A percentile compares a stretch with the other conserved stretches of the same genome.
Evolutionary conservation across 2,113 vertebrate species (phyloP).

Genomic region (Carollia perspicillata): DNA sequence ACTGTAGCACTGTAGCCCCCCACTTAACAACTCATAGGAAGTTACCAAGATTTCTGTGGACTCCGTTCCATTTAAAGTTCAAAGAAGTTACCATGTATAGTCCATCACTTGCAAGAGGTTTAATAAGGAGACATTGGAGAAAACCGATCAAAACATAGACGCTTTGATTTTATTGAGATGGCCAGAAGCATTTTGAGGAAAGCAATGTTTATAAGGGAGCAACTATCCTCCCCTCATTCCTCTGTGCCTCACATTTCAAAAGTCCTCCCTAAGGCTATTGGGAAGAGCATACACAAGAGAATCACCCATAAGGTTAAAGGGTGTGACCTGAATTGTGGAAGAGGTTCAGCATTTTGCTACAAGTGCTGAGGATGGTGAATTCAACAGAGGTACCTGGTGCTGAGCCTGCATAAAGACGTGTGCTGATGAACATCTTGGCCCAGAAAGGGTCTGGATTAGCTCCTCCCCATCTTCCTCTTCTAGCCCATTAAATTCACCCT

Average conservation of each 20-base stretch:
- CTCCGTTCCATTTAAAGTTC: background rate
- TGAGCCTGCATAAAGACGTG: background rate
- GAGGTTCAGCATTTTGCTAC: background rate
- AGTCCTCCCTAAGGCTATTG: background rate
- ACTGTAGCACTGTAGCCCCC: background rate
- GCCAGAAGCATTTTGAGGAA: background rate
- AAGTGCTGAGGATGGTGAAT: background rate
- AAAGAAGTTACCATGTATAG: background rate
- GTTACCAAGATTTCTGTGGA: background rate
- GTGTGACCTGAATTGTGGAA: background rate
- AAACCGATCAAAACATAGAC: background rate
- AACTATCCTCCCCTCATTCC: background rate
- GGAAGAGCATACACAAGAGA: background rate
- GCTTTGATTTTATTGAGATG: background rate
- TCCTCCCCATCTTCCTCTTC: accelerated
- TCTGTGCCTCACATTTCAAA: background rate
- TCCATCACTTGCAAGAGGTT: background rate
- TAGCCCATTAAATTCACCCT: background rate
- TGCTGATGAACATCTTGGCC: background rate
- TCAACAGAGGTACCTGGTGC: background rate
- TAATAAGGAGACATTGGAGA: background rate
- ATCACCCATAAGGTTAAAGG: background rate
- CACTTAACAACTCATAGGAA: background rate
- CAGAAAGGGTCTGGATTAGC: background rate
- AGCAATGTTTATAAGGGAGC: background rate